Evolutionary conservation across 1,140 invertebrate species (phyloP).

Genomic region (Myzus persicae): DNA sequence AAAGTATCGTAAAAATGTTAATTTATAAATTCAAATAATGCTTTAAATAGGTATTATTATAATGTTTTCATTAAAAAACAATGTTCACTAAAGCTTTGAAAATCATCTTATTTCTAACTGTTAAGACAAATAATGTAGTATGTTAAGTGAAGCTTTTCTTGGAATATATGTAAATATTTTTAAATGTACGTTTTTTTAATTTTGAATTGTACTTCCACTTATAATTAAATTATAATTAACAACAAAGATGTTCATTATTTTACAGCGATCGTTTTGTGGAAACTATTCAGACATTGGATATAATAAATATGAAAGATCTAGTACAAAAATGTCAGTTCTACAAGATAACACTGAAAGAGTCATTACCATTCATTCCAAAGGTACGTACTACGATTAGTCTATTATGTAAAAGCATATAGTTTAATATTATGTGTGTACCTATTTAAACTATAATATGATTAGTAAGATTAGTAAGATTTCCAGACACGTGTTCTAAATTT

Average conservation of each 20-base stretch:
- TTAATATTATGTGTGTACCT: too few species aligned
- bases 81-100: neutral
- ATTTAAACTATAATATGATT: too few species aligned
- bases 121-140: neutral
- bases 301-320: conserved; percentile 90
- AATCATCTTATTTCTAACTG: too few species aligned
- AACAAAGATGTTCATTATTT: neutral
- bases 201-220: neutral
- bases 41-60: too few species aligned
- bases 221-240: neutral
- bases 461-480: neutral
- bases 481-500: neutral
- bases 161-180: neutral
- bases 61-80: too few species aligned
- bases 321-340: conserved; percentile 90
- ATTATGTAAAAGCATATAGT: neutral
- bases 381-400: conserved; percentile 70
- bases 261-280: conserved; percentile 84
- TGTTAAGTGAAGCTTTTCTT: neutral
- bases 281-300: conserved; percentile 90
- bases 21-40: neutral
- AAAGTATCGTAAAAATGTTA: neutral
- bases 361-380: conserved; percentile 86
- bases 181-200: neutral
- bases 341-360: conserved; percentile 82